Percentiles rank a stretch among this genome's conserved stretches.
Evolutionary conservation across 2,888 invertebrate genomes (phyloP).

Genomic region (Atherix ibis): DNA sequence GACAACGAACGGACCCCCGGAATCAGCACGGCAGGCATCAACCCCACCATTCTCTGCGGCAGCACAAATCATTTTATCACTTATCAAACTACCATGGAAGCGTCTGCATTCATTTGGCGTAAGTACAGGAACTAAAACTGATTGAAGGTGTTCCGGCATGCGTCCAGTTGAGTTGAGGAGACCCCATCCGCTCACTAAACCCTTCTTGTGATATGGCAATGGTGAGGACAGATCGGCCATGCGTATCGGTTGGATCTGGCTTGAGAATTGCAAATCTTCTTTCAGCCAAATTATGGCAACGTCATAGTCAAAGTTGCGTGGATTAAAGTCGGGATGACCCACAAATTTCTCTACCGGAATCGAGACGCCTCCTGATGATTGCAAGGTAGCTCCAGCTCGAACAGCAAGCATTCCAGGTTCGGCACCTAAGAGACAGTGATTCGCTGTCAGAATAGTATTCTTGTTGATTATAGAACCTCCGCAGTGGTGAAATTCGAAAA

Average conservation of each 20-base stretch:
- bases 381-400: slow-evolving; percentile 6
- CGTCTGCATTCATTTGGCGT: too few relatives aligned
- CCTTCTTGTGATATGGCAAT: slow-evolving; percentile 4
- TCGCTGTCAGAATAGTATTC: slow-evolving; percentile 17
- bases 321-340: slow-evolving; percentile 6
- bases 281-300: slow-evolving; percentile 33
- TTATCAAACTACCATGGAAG: too few relatives aligned
- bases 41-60: slow-evolving; percentile 32
- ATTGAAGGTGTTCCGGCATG: slow-evolving; percentile 4
- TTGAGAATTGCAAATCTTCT: slow-evolving; percentile 30
- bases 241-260: slow-evolving; percentile 28
- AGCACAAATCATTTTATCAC: slow-evolving; percentile 41
- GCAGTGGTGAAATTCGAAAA: slow-evolving; percentile 9
- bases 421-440: slow-evolving; percentile 13
- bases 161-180: slow-evolving; percentile 16
- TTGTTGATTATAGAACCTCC: slow-evolving; percentile 15
- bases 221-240: slow-evolving; percentile 20
- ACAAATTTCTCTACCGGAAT: slow-evolving; percentile 2
- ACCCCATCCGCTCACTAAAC: slow-evolving; percentile 25
- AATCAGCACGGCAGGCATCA: slow-evolving; percentile 34
- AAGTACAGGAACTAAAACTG: slow-evolving; percentile 34
- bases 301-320: slow-evolving; percentile 13
- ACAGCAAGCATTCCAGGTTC: background rate
- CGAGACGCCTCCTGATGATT: background rate
- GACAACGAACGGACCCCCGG: slow-evolving; percentile 26